Base-by-base conservation (phyloP, 2,888 invertebrate species). In the Aphidius colemani region DNA sequence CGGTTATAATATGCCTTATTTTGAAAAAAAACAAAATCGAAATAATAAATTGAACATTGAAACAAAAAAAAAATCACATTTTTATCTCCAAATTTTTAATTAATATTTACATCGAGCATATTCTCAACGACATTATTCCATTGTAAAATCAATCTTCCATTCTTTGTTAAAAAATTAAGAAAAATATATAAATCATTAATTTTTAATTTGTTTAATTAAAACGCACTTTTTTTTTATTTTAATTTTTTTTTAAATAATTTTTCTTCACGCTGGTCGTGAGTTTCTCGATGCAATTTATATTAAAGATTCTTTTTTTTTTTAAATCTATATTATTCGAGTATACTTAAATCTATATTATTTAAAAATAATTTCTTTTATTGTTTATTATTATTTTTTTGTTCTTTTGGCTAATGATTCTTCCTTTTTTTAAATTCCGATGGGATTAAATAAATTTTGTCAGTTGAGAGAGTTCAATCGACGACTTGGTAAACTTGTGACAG, bases 401-500 rank as follows among this genome's bases (percentile, higher is more conserved):
- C 41, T 41, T 55, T 55, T 30, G 30, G 30, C 30, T 10, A 43
- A 40, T 55, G 40, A 41, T 5, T 10, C 3, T 18, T 40, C 11
- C 10, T 39, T 44, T 55, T 41, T 7, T 55, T 41, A 3, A 7
- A 3, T 48, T 13, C 61, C 61, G 66, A 66, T 61, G 59, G 63
- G 53, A 56, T 48, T 64, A 66, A 46, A 62, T 59, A 66, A 67
- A 66, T 18, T 18, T 56, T 13, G 59, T 61, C 41, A 55, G 50
- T 68, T 64, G 66, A 69, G 71, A 72, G 70, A 70, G 66, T 68
- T 67, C 68, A 67, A 69, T 74, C 70, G 70, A 72, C 71, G 69
- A 71, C 74, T 69, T 63, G 66, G 59, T 72, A 71, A 71, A 76
- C 71, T 75, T 79, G 79, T 76, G 76, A 74, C 78, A 75, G 73